Percentiles rank a stretch among this genome's conserved stretches.
Evolutionary conservation across 1,140 invertebrate species (phyloP).

Genomic region (Drosophila varians): DNA sequence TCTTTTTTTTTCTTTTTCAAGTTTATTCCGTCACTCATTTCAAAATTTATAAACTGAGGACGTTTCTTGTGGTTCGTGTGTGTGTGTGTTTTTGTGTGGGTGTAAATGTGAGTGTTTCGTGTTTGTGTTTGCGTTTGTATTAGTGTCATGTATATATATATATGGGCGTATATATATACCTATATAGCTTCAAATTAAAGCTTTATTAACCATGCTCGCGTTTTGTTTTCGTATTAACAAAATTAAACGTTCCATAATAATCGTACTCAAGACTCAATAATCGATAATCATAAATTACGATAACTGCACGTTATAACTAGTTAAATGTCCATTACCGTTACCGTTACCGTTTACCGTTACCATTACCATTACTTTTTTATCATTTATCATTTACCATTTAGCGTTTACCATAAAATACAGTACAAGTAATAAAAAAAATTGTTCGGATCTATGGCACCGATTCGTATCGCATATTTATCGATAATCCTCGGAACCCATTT

Average conservation of each 20-base stretch:
- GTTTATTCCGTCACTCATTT: conserved; percentile 68
- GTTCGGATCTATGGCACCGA: conserved; percentile 20
- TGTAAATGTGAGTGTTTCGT: conserved; percentile 1
- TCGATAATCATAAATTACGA: conserved; percentile 65
- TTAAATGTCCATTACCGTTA: conserved; percentile 58
- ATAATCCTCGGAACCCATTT: background rate
- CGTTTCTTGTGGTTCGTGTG: conserved; percentile 52
- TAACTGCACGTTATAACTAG: conserved; percentile 61
- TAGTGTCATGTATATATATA: conserved; percentile 40
- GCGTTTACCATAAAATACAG: conserved; percentile 19
- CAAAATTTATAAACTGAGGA: conserved; percentile 82
- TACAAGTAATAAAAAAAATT: conserved; percentile 43
- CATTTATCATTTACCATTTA: conserved; percentile 14
- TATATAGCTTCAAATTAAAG: conserved; percentile 83
- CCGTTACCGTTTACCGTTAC: conserved; percentile 36
- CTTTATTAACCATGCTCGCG: conserved; percentile 84
- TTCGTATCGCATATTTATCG: background rate
- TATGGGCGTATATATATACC: conserved; percentile 61
- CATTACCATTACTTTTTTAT: conserved; percentile 12
- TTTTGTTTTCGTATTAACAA: conserved; percentile 80
- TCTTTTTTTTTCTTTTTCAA: conserved; percentile 32
- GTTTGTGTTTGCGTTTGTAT: conserved; percentile 18
- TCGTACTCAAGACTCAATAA: conserved; percentile 60
- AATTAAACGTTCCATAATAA: conserved; percentile 78
- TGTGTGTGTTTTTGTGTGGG: conserved; percentile 36